Percentiles rank a stretch among this genome's conserved stretches.
phyloP scores from a whole-genome alignment of 92 coral and sea anemone genomes.

The Epizoanthus stellaris region DNA sequence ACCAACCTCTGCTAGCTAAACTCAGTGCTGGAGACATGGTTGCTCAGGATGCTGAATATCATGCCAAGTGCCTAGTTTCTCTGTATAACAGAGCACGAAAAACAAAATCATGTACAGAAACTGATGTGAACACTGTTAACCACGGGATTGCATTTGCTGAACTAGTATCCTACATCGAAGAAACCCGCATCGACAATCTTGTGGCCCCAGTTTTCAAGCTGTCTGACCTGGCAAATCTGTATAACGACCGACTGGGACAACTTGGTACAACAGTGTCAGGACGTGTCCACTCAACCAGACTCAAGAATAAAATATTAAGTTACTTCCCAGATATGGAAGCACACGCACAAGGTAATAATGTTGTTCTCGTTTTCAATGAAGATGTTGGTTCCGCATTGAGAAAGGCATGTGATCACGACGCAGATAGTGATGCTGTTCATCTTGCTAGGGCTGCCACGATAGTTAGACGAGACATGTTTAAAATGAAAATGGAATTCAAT shows the following conservation, averaged over 20 bases:
- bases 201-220: slow-evolving; percentile 44
- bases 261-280: slow-evolving; percentile 12
- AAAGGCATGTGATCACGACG: slow-evolving; percentile 20
- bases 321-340: slow-evolving; percentile 42
- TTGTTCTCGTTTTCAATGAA: too few relatives aligned
- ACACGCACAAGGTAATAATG: slow-evolving; percentile 14
- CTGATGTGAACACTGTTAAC: slow-evolving; percentile 26
- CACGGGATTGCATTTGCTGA: slow-evolving; percentile 47
- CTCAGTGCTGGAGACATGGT: too few relatives aligned
- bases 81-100: slow-evolving; percentile 47
- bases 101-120: slow-evolving; percentile 27
- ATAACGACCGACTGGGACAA: slow-evolving; percentile 15
- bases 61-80: slow-evolving; percentile 39
- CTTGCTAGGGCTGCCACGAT: slow-evolving; percentile 40
- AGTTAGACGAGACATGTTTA: slow-evolving; percentile 27
- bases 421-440: slow-evolving; percentile 40
- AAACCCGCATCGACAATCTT: slow-evolving; percentile 25
- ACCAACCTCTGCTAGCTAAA: too few relatives aligned
- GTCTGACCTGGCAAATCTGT: slow-evolving; percentile 32
- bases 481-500: slow-evolving; percentile 20
- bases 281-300: slow-evolving; percentile 45
- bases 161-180: slow-evolving; percentile 34
- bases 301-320: slow-evolving; percentile 42
- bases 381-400: slow-evolving; percentile 22
- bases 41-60: slow-evolving; percentile 40